Base-by-base conservation (phyloP, 2,797 vertebrate species). In the Anguilla obscura region DNA sequence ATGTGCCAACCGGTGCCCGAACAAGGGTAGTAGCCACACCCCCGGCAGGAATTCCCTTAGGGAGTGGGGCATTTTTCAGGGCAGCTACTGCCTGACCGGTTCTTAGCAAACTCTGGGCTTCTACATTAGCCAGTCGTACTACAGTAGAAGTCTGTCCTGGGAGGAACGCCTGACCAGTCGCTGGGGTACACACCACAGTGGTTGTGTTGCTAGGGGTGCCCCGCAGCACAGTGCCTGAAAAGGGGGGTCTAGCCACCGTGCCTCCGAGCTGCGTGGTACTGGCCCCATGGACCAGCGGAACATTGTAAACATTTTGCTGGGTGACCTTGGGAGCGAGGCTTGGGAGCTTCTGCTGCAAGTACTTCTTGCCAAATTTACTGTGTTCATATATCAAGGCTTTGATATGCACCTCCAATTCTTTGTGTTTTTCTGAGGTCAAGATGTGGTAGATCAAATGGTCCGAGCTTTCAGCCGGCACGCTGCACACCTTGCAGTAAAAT, bases 371-470 rank as follows among this genome's bases (percentile, higher is more conserved):
- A 56, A 80, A 30, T 74, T 87, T 94, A 86, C 94, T 95, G 58
- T 95, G 95, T 88, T 99, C 98, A 24, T 94, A 95, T 92, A 99
- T 98, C 84, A 97, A 88, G 71, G 95, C 93, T 74, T 97, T 95
- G 54, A 99, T 96, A 87, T 98, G 97, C 69, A 96, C 95, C 90
- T 97, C 97, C 90, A 99, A 91, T 80, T 97, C 95, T 91, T 96
- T 95, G 93, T 99, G 99, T 9, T 93, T 93, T 10, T 98, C 98
- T 2, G 98, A 96, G 0, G 97, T 97, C 92, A 99, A 89, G 91
- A 99, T 94, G 89, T 99, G 99, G 88, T 97, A 99, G 91, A 99
- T 94, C 92, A 99, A 94, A 85, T 98, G 97, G 86, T 99, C 98
- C 0, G 97, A 95, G 83, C 91, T 98, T 89, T 96, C 96, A 7